Conservation (phyloP, 2,888 invertebrate genomes). For the Euclidia mi region DNA sequence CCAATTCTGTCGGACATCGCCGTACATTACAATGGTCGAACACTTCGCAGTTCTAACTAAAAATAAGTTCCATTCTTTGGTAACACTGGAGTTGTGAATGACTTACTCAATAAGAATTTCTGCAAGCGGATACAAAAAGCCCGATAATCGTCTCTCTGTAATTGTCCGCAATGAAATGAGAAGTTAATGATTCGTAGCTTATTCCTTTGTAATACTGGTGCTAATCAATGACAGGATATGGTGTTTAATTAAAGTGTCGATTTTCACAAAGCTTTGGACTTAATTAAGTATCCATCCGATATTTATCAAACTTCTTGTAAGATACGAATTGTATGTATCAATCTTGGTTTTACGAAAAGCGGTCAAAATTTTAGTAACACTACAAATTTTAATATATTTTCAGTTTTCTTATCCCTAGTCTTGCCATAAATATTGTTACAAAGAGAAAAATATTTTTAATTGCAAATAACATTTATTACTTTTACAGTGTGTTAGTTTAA, state of each 20-base stretch:
- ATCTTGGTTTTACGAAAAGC: neutral
- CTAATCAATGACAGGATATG: constrained; percentile 63
- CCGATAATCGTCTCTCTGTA: constrained; percentile 59
- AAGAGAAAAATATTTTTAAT: too few relatives aligned
- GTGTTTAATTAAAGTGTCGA: constrained; percentile 59
- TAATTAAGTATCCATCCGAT: constrained; percentile 32
- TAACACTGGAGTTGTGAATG: constrained; percentile 37
- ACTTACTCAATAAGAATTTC: constrained; percentile 52
- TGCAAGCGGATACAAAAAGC: constrained; percentile 52
- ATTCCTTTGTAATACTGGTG: constrained; percentile 65
- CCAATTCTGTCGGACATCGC: constrained; percentile 46
- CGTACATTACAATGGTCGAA: constrained; percentile 55
- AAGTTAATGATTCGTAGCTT: constrained; percentile 76
- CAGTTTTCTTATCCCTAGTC: too few relatives aligned
- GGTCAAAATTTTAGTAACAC: too few relatives aligned
- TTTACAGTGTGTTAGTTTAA: too few relatives aligned
- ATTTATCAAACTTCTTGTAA: constrained; percentile 23
- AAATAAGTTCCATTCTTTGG: constrained; percentile 37
- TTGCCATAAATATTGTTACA: too few relatives aligned
- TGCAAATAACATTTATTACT: too few relatives aligned
- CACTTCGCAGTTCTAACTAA: constrained; percentile 35
- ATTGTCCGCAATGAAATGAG: constrained; percentile 67
- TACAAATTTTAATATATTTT: too few relatives aligned
- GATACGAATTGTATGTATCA: neutral
- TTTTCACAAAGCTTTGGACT: constrained; percentile 40